Evolutionary conservation across 37 sponge, comb jelly and placozoan genomes (phyloP), one percentile per base, ranked within the genome.

Genomic region (Beroe forskalii): DNA sequence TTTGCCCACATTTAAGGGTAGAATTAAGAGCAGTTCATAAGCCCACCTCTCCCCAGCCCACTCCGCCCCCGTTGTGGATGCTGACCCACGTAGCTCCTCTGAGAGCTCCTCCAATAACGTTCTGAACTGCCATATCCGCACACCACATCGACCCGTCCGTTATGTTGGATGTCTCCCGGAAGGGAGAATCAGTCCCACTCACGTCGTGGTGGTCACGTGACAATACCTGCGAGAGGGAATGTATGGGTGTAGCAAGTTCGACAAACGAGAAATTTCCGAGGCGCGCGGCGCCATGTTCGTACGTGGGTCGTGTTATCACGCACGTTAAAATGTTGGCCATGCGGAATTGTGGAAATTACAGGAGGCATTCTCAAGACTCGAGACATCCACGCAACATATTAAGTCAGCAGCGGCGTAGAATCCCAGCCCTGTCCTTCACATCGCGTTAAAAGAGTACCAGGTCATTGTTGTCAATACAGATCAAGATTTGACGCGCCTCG

Each of bases 61-160:
- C 96, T 62, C 99, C 99, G n/a, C 99, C 99, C 43, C 99, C 99
- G 72, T 98, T 98, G 95, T 98, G 99, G 0, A 98, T 93, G 76
- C 94, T 93, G 61, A 98, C 99, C 95, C 95, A 98, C 22, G 96
- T 98, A 6, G 99, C 99, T 35, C 99, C 99, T 60, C 99, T 61
- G 62, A 93, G 94, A 0, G 99, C 89, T 41, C 93, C 95, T 0
- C 99, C 99, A 64, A 98, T 98, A 67, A 96, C 99, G 92, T 96
- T 98, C 94, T 98, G 99, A 20, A 98, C 93, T 40, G 99, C 94
- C 99, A 98, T 98, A 62, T 98, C 99, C 40, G 99, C 99, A 94
- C 99, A 98, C 76, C 96, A 95, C 90, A 93, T 92, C 0, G 96
- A 96, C 17, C 99, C 99, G 90, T 98, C 99, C 19, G 92, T 91